Evolutionary conservation across 2,797 vertebrate species (phyloP).

Genomic region (Eulemur rubriventer): DNA sequence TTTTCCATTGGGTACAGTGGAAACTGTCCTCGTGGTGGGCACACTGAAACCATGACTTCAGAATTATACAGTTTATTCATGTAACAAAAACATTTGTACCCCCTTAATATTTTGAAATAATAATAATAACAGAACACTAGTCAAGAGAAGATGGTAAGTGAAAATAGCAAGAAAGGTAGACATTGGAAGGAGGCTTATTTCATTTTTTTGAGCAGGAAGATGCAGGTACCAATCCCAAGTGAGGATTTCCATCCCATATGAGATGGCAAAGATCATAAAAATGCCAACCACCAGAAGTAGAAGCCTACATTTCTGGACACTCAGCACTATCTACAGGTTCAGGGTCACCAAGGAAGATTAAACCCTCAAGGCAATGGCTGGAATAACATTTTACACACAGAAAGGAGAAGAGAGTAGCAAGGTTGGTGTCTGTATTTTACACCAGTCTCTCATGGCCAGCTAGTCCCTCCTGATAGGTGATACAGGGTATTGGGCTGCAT

Average conservation of each 20-base stretch:
- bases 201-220: not conserved
- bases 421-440: not conserved
- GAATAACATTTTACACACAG: not conserved
- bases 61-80: not conserved
- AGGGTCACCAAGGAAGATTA: not conserved
- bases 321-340: not conserved
- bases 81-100: not conserved
- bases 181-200: not conserved
- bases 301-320: not conserved
- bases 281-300: not conserved
- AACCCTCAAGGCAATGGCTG: not conserved
- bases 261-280: not conserved
- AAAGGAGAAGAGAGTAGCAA: not conserved
- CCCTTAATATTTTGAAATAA: not conserved
- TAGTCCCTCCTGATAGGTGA: not conserved
- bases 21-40: not conserved
- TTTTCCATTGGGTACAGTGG: not conserved
- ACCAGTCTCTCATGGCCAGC: accelerated
- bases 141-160: not conserved
- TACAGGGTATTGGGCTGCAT: not conserved
- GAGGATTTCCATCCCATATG: not conserved
- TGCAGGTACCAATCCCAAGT: not conserved
- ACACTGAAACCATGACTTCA: not conserved
- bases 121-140: not conserved
- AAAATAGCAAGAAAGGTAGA: not conserved